Percentiles rank a stretch among this genome's conserved stretches.
Conservation (phyloP, 2,888 invertebrate genomes). For the Blera fallax region DNA sequence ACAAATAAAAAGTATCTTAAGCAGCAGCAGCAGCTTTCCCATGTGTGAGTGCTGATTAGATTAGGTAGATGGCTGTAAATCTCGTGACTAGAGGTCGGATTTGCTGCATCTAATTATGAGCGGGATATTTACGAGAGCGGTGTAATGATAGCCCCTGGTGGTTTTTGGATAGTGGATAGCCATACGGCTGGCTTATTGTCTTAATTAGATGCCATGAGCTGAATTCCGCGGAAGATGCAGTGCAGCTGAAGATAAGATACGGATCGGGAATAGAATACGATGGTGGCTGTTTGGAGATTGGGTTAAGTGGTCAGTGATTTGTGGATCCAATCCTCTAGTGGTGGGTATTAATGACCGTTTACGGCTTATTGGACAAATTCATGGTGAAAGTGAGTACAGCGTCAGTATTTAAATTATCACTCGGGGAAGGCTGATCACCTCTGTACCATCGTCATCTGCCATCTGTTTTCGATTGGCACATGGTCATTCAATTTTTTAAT, state of each 20-base stretch:
- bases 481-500: constrained; percentile 30
- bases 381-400: too few relatives aligned
- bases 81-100: constrained; percentile 18
- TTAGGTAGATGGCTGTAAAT: constrained; percentile 33
- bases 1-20: constrained; percentile 21
- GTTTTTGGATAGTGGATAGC: not conserved
- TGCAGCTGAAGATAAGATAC: constrained; percentile 8
- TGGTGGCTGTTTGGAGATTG: too few relatives aligned
- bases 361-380: too few relatives aligned
- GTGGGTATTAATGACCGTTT: too few relatives aligned
- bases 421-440: not conserved
- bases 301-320: constrained; percentile 21
- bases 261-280: not conserved
- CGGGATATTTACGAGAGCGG: constrained; percentile 28
- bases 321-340: not conserved
- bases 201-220: constrained; percentile 29
- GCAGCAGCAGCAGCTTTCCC: constrained; percentile 12
- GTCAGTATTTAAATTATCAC: not conserved
- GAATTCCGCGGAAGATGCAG: not conserved
- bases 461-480: constrained; percentile 48
- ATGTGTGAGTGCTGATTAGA: constrained; percentile 30
- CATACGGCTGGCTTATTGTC: not conserved
- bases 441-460: constrained; percentile 15
- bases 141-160: constrained; percentile 33
- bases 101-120: constrained; percentile 51